Evolutionary conservation across 1,140 invertebrate genomes (phyloP), one percentile per base, ranked within the genome.

Genomic region (Drosophila pectinifera): DNA sequence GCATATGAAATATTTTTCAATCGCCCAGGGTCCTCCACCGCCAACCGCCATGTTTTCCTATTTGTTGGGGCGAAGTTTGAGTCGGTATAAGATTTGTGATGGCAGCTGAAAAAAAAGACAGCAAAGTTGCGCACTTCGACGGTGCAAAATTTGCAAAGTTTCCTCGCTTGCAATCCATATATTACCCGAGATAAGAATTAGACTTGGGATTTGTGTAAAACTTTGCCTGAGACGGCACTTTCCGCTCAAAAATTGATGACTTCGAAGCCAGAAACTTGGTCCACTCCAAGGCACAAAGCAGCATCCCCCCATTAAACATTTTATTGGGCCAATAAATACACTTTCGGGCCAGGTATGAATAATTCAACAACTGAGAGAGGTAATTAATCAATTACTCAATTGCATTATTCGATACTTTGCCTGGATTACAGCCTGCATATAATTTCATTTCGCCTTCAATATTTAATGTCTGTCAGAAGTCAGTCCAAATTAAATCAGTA

Each of bases 1-100:
- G 46, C 84, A 89, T 89, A 88, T 73, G 67, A 76, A 73, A 83
- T 83, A 80, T 88, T 79, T 86, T 88, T 89, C 80, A 76, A 88
- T 88, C 79, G 79, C 79, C 79, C 70, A 45, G 72, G 72, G 70
- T 58, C 65, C 49, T 67, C 67, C 70, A 31, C 65, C 54, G 64
- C 67, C 70, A 36, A 49, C 59, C 45, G 62, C 63, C 58, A 69
- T 79, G 74, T 82, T 88, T 74, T 72, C 53, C 73, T 86, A 63
- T 74, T 72, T 55, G 74, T 59, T 63, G 18, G 56, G 63, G 56
- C 49, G 43, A 82, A 86, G 61, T 84, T 81, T 81, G 36, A 54
- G 51, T 80, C 64, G 64, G 67, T 46, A 69, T 22, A 54, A 69
- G 65, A 54, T 69, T 69, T 69, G 46, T 41, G 43, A 38, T 51